Evolutionary conservation across 2,797 vertebrate genomes (phyloP).

Genomic region (Sebastes umbrosus): DNA sequence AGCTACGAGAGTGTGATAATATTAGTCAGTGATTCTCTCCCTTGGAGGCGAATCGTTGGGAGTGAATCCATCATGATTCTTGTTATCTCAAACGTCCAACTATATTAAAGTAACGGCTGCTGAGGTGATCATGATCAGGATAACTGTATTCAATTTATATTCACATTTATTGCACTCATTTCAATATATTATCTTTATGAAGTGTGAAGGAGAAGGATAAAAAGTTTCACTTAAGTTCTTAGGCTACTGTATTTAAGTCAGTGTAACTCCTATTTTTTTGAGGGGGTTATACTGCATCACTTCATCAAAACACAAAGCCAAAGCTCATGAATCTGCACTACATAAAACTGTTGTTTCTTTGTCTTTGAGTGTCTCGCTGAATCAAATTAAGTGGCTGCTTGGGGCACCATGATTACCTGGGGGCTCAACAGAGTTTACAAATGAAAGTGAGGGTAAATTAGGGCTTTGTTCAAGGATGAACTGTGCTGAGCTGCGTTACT

Average conservation of each 20-base stretch:
- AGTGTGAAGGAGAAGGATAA: background rate
- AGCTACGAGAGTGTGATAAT: constrained; percentile 57
- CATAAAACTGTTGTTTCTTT: background rate
- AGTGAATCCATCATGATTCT: constrained; percentile 45
- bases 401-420: background rate
- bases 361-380: background rate
- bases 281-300: background rate
- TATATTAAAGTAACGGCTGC: constrained; percentile 13
- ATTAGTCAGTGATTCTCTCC: constrained; percentile 59
- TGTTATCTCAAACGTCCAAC: constrained; percentile 27
- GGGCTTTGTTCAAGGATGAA: background rate
- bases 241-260: background rate
- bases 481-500: background rate
- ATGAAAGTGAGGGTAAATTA: background rate
- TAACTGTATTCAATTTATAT: constrained; percentile 1
- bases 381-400: background rate
- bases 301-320: background rate
- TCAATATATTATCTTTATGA: constrained; percentile 4
- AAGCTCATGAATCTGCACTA: background rate
- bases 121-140: background rate
- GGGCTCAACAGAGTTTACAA: background rate
- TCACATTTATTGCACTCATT: background rate
- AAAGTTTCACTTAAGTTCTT: background rate
- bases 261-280: background rate
- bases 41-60: constrained; percentile 42